Base-by-base conservation (phyloP, 2,888 invertebrate genomes). In the Ectemnius lituratus region DNA sequence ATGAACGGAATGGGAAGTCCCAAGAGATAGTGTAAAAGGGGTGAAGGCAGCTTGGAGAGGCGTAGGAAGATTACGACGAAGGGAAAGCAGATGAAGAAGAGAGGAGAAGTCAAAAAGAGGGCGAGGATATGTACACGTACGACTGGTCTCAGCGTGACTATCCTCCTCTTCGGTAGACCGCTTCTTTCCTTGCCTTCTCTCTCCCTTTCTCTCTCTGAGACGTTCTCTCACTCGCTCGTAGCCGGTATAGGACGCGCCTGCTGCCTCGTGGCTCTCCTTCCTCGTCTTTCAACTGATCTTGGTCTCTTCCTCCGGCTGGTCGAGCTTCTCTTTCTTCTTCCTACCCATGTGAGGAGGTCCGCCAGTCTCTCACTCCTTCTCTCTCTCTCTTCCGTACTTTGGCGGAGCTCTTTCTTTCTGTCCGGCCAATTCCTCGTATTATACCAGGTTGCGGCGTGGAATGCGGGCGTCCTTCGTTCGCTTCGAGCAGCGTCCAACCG, bases 391-490 rank as follows among this genome's bases (percentile, higher is more conserved):
- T 60, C 61, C 46, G 27, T 46, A 69, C 56, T 74, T 66, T 62
- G 67, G 23, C 71, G 70, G 59, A 16, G 52, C 52, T 52, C 52
- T 52, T 52, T 52, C 52, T 72, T 72, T 79, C 82, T 73, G 83
- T 81, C 79, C 81, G 80, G 77, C 83, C 88, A 87, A 89, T 90
- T 90, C 90, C 88, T 88, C 88, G 90, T 90, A 90, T 90, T 90
- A 90, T 89, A 90, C 87, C 89, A 90, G 89, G 88, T 88, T 89
- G 88, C 85, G 87, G 87, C 85, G 86, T 87, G 90, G 90, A 90
- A 90, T 90, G 90, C 90, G 89, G 90, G 88, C 90, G 90, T 90
- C 90, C 90, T 90, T 90, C 90, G 89, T 86, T 86, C 86, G 86
- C 87, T 89, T 85, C 84, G 85, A 88, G 88, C 86, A 86, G 79